Evolutionary conservation across 2,113 vertebrate species (phyloP), one percentile per base, ranked within the genome.

Genomic region (Entelurus aequoreus): DNA sequence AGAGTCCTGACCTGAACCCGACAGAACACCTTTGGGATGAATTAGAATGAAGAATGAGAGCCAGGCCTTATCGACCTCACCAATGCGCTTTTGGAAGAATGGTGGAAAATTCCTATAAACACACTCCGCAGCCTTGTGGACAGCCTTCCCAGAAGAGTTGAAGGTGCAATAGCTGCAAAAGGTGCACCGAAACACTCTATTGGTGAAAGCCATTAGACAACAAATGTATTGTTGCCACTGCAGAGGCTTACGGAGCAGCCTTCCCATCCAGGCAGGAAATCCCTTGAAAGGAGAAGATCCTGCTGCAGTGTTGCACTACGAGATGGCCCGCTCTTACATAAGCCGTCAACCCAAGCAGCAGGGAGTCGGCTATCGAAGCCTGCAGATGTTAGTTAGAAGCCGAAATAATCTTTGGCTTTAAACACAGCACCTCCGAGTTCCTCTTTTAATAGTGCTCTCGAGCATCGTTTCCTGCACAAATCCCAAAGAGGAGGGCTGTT

Each of bases 321-420:
- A 40, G 50, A 75, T 72, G 80, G 70, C 80, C 84, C 54, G 56
- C 66, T 75, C 78, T 86, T 87, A 86, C 75, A 84, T 83, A 87
- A 88, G 76, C 74, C 68, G 71, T 63, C 75, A 65, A 54, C 66
- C 68, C 1, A 71, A 6, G 42, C 55, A 21, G n/a, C 71, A 65
- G 71, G 63, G 71, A 64, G 61, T 46, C 60, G 15, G 64, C 38
- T 38, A 70, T 77, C 55, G 62, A 62, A 64, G 65, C 38, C 48
- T 52, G 46, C 4, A 4, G 49, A 46, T 63, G 60, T 68, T 56
- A 62, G 46, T 75, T 59, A 62, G 53, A 72, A 59, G 59, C 50
- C 28, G 28, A 54, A 72, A 46, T 56, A 62, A 71, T 56, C 76
- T 60, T 40, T 51, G 54, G 55, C 48, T 54, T 44, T n/a, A 21